Evolutionary conservation across 2,888 invertebrate species (phyloP), one percentile per base, ranked within the genome.

Genomic region (Philonicus albiceps): DNA sequence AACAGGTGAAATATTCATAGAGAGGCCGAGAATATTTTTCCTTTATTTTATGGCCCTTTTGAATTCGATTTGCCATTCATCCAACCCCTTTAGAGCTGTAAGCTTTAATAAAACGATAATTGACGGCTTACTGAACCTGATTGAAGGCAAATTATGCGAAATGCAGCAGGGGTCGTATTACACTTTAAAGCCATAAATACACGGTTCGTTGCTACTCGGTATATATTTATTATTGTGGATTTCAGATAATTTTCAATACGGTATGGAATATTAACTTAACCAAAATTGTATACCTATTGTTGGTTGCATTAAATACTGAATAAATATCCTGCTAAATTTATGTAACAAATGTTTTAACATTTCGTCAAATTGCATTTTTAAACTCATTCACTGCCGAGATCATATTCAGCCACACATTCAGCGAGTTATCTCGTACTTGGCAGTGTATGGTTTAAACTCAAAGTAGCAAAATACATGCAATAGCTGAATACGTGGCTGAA

Each of bases 1-100:
- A 76, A 76, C 76, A 76, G 76, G 76, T 76, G 76, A 76, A 76
- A 37, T 34, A 34, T 37, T 37, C 37, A 37, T 22, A 76, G 22
- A 76, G 22, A 8, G 22, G 40, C 76, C 16, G 76, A 76, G 76
- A 40, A 22, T 76, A n/a, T 43, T 64, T 64, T 64, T 13, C 11
- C 8, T 64, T 64, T 27, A 6, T 11, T 64, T 64, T 64, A 64
- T 27, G 7, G 64, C 27, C 27, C 64, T 27, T 22, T 64, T 64
- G 64, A 64, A 64, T 64, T 8, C 19, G 27, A 64, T 64, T 64
- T 64, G 8, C 64, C 64, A 64, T 64, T 64, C 64, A 64, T 27
- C 64, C 64, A 27, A 27, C 64, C 64, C 64, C 64, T 19, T n/a
- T 11, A 64, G 64, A 22, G 64, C 19, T 64, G 22, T 64, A 22